Base-by-base conservation (phyloP, 2,888 invertebrate genomes). In the Carterocephalus palaemon region DNA sequence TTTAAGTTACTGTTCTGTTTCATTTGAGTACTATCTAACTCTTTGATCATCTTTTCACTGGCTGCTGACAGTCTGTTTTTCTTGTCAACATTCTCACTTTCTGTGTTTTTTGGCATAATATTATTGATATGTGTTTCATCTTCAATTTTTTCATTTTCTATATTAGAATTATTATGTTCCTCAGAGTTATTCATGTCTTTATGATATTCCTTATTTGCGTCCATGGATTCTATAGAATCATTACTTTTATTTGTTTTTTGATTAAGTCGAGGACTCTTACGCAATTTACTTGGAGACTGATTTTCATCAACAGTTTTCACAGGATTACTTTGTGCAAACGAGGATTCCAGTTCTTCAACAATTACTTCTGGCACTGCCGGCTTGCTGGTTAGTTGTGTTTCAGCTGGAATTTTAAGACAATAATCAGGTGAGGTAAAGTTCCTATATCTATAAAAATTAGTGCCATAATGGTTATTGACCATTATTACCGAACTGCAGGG, bases 311-410 rank as follows among this genome's bases (percentile, higher is more conserved):
- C 48, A 23, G 34, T 16, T 34, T 17, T 49, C 16, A 42, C 46
- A 39, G 41, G 29, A 33, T 49, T 46, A 36, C 28, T 46, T 7
- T 12, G 53, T 46, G 60, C 59, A 2, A 46, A 46, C 39, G 45
- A 52, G 24, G 28, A 53, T 55, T 78, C 75, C 38, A 65, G 51
- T 62, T 80, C 79, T 57, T 82, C 81, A 33, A 51, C 37, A 33
- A 81, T 80, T 1, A 65, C 47, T 58, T 71, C 69, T 23, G 52
- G 50, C 9, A 49, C 45, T 28, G 47, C 46, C 31, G 59, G 54
- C 47, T 66, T 65, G 38, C 53, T 61, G 22, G 38, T 43, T 28
- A 53, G 41, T 38, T 50, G 55, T 24, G 45, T 39, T 31, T 72
- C 70, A 53, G 42, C 65, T 72, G 62, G 31, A 68, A 69, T 23